Conservation (phyloP, 2,113 vertebrate genomes). For the Toxotes chatareus region DNA sequence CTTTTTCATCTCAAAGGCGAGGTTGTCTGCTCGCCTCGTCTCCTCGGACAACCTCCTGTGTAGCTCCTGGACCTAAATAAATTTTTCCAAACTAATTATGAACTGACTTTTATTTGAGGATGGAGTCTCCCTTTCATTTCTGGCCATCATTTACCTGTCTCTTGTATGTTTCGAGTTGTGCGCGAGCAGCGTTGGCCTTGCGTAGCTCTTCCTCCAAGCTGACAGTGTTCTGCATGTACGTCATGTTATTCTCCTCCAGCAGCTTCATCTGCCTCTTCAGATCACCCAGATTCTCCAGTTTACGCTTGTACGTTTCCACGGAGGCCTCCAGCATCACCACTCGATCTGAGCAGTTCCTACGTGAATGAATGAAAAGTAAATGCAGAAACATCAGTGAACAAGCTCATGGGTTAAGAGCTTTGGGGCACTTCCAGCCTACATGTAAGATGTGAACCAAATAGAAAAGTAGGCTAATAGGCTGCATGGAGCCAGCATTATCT, state of each 20-base stretch:
- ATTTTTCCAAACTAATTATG: neutral
- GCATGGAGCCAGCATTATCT: too few relatives aligned
- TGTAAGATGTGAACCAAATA: neutral
- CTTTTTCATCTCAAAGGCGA: constrained; percentile 93
- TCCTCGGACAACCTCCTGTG: constrained; percentile 94
- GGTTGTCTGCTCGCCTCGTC: constrained; percentile 92
- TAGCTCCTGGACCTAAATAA: constrained; percentile 92
- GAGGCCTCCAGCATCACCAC: constrained; percentile 93
- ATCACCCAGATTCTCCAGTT: constrained; percentile 94
- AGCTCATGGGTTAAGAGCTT: neutral
- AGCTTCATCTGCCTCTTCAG: constrained; percentile 94
- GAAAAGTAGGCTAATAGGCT: neutral
- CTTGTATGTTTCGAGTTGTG: constrained; percentile 95
- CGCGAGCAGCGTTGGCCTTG: constrained; percentile 94
- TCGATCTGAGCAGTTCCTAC: constrained; percentile 90
- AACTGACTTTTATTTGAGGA: neutral
- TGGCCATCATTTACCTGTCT: constrained; percentile 85
- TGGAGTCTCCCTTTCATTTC: neutral
- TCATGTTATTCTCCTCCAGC: constrained; percentile 96
- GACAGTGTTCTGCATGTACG: constrained; percentile 97
- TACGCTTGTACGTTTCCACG: constrained; percentile 94
- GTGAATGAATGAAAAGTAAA: neutral
- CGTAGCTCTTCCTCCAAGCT: constrained; percentile 96
- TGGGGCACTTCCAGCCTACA: neutral
- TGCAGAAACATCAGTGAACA: neutral